Base-by-base conservation (phyloP, 2,888 invertebrate genomes). In the Paralinhomoeus sp. region DNA sequence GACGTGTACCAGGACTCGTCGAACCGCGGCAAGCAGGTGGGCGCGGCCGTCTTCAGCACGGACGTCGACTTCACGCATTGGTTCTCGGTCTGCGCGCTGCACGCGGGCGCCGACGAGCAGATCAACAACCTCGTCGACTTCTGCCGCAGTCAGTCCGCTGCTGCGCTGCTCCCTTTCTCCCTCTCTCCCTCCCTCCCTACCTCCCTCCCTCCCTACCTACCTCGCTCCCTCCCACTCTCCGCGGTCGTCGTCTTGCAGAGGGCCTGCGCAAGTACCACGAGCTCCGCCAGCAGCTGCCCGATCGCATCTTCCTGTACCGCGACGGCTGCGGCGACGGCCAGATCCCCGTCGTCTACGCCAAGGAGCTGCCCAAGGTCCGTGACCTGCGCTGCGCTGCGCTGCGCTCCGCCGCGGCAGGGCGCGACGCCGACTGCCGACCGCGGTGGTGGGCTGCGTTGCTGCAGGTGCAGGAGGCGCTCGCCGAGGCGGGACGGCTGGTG, bases 251-350 rank as follows among this genome's bases (percentile, higher is more conserved):
- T 27, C 71, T 85, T 27, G 66, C 73, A 13, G 70, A 75, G 17
- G 71, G 80, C 0, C 60, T 87, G 2, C 70, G 73, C 42, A 72
- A 74, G 31, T 83, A 73, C 58, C 65, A 74, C 41, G 39, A 44
- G 40, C 71, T 72, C 44, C 72, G 80, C 57, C 74, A 75, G 1
- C 48, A 45, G 0, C 72, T 77, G 48, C 91, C 91, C 0, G 74
- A 76, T 1, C 74, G 74, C 52, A 76, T 91, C 33, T 72, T 91
- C 9, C 73, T 93, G 31, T 89, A 76, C 66, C 73, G 91, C 46
- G 91, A 93, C 64, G 91, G 91, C 34, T 83, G 91, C 0, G 78
- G 85, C 2, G 85, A 89, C 58, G 84, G 87, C 0, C 83, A 84
- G 56, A 58, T 91, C 22, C 71, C 73, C 3, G 58, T 73, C 0